These are phyloP conservation scores for Choloepus hoffmanni DNA, from an alignment of 2,113 vertebrate species.

Conservation along the genomic window DNA sequence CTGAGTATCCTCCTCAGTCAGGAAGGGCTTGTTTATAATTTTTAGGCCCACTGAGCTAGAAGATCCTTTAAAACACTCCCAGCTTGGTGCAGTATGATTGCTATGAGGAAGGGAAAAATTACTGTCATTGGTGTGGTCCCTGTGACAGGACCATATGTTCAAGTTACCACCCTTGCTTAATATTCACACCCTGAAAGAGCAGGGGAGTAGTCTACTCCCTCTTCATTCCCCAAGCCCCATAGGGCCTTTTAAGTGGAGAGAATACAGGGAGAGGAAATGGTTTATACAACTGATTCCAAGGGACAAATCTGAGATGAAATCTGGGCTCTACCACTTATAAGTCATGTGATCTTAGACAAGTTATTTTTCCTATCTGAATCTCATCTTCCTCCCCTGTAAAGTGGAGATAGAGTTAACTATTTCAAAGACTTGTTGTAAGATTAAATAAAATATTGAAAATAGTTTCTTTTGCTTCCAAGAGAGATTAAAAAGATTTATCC, in stretches of 20 bases:
- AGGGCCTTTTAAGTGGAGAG: not conserved
- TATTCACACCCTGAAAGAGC: not conserved
- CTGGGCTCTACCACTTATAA: not conserved
- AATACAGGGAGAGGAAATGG: not conserved
- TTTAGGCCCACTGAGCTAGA: not conserved
- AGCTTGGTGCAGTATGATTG: not conserved
- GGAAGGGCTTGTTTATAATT: not conserved
- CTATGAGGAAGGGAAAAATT: not conserved
- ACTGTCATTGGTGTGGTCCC: not conserved
- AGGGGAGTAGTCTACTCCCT: not conserved
- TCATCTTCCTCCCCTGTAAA: not conserved
- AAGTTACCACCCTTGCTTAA: slow-evolving; percentile 31
- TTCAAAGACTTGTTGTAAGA: not conserved
- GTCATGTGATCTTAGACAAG: not conserved
- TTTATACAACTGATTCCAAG: not conserved
- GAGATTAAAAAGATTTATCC: not conserved
- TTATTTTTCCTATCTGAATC: not conserved
- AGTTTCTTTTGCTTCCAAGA: slow-evolving; percentile 26
- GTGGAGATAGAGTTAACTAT: not conserved
- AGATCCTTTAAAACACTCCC: not conserved
- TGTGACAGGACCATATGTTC: not conserved
- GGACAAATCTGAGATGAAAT: not conserved
- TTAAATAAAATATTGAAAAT: not conserved
- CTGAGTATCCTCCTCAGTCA: not conserved
- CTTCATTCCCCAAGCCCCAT: not conserved